Evolutionary conservation across 64 coral and sea anemone species (phyloP).

Genomic region (Pocillopora damicornis): DNA sequence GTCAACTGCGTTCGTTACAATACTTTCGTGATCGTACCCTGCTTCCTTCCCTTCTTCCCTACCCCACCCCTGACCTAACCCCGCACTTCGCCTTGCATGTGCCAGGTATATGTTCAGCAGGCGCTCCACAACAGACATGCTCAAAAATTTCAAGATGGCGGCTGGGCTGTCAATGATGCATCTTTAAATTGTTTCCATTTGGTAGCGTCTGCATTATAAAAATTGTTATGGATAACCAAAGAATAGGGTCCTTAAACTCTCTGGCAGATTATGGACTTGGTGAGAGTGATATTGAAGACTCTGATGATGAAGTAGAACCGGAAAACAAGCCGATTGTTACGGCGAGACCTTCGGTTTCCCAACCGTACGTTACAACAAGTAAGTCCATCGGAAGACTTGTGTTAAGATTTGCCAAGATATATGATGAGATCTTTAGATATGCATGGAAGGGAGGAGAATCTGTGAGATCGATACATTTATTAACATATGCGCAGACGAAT

Average conservation of each 20-base stretch:
- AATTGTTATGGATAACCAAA: constrained; percentile 14
- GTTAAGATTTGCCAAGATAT: not conserved
- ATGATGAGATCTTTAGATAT: not conserved
- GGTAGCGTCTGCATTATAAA: not conserved
- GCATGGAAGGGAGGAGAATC: not conserved
- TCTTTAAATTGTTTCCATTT: not conserved
- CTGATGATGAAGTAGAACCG: constrained; percentile 53
- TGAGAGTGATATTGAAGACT: constrained; percentile 79
- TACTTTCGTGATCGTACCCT: too few relatives aligned
- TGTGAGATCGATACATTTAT: too few relatives aligned
- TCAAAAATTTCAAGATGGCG: not conserved
- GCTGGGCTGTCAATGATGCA: not conserved
- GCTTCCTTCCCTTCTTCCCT: too few relatives aligned
- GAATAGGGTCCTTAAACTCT: constrained; percentile 42
- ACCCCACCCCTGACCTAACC: too few relatives aligned
- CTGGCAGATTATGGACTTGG: constrained; percentile 68
- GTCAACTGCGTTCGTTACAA: too few relatives aligned
- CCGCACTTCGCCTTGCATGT: too few relatives aligned
- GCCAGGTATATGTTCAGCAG: not conserved
- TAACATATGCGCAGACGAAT: too few relatives aligned
- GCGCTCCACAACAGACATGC: not conserved
- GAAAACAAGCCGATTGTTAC: not conserved
- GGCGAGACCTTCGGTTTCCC: constrained; percentile 26
- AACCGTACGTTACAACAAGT: constrained; percentile 45
- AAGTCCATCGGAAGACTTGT: not conserved